Evolutionary conservation across 2,888 invertebrate species (phyloP).

Genomic region (Cantharis lateralis): DNA sequence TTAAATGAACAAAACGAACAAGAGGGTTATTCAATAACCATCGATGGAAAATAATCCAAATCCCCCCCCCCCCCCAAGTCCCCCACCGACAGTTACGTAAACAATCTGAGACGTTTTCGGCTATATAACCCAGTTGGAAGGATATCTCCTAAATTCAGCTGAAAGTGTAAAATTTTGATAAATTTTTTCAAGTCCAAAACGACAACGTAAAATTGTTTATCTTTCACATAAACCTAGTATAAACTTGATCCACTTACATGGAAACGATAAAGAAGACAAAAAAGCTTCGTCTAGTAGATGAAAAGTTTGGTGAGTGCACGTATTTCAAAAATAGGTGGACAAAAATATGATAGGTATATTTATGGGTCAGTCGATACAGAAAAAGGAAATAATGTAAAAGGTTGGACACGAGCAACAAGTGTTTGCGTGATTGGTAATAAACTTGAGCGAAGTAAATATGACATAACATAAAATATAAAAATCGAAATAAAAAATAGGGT

Average conservation of each 20-base stretch:
- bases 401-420: constrained; percentile 25
- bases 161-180: not conserved
- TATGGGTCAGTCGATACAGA: not conserved
- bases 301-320: not conserved
- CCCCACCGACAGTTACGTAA: too few relatives aligned
- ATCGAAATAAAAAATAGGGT: not conserved
- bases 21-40: too few relatives aligned
- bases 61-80: too few relatives aligned
- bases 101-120: too few relatives aligned
- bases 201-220: not conserved
- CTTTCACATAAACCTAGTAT: not conserved
- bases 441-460: not conserved
- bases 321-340: not conserved
- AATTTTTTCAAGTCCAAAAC: not conserved
- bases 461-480: not conserved
- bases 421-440: constrained; percentile 22
- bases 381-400: constrained; percentile 6
- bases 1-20: too few relatives aligned
- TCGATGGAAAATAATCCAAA: too few relatives aligned
- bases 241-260: not conserved
- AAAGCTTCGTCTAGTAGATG: not conserved
- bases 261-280: not conserved
- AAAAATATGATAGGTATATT: not conserved
- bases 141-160: not conserved
- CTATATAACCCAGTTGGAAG: not conserved